Conservation (phyloP, 2,888 invertebrate genomes). For the Thymelicus sylvestris region DNA sequence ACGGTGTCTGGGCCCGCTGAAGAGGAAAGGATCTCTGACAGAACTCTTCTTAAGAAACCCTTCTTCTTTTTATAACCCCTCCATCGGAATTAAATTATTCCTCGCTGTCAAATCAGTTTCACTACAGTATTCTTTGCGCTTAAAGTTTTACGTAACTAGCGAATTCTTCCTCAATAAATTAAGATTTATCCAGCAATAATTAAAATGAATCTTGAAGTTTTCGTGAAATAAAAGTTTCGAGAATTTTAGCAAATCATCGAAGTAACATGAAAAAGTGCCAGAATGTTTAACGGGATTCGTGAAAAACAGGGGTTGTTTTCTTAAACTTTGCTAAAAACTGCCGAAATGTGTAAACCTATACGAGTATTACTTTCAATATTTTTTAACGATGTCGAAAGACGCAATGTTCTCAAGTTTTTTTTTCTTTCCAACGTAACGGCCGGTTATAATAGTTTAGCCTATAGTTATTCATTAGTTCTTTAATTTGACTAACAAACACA, state of each 20-base stretch:
- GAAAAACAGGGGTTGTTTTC: slow-evolving; percentile 11
- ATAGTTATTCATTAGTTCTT: no score
- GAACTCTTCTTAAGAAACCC: slow-evolving; percentile 49
- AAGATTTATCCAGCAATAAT: slow-evolving; percentile 31
- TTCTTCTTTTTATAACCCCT: slow-evolving; percentile 68
- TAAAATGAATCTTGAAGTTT: slow-evolving; percentile 21
- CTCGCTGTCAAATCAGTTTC: slow-evolving; percentile 48
- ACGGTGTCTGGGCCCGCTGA: slow-evolving; percentile 66
- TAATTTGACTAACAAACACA: no score
- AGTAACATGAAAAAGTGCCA: slow-evolving; percentile 11
- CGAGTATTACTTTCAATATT: no score
- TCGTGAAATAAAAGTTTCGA: slow-evolving; percentile 28
- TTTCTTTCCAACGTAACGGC: no score
- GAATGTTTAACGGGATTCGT: slow-evolving; percentile 15
- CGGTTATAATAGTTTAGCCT: no score
- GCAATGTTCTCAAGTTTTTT: no score
- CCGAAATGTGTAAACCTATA: no score
- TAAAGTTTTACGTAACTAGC: slow-evolving; percentile 35
- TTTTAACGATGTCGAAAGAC: no score
- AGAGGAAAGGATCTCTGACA: slow-evolving; percentile 53
- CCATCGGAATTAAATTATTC: slow-evolving; percentile 70
- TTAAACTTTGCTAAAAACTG: neutral
- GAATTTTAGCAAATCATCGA: neutral
- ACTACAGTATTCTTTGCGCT: slow-evolving; percentile 40
- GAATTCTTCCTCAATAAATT: slow-evolving; percentile 28